These are phyloP conservation scores for Chrysolina haemoptera DNA, from an alignment of 2,888 invertebrate species.

Conservation along the genomic window DNA sequence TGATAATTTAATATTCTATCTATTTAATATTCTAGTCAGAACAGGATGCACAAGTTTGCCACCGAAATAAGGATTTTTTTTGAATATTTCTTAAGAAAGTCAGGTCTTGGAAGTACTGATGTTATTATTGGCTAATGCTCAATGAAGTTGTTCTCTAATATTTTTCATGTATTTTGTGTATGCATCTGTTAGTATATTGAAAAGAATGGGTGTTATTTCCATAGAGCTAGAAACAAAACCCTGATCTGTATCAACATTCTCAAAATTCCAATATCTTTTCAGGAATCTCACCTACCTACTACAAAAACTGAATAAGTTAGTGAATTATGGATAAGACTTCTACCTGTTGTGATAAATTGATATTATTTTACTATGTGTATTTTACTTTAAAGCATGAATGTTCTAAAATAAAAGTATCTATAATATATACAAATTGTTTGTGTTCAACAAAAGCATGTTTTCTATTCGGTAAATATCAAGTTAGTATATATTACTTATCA, in stretches of 20 bases:
- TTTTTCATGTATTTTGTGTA: neutral
- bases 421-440: slow-evolving; percentile 22
- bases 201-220: neutral
- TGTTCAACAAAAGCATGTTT: neutral
- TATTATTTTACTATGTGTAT: slow-evolving; percentile 30
- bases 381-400: slow-evolving; percentile 34
- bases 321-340: slow-evolving; percentile 20
- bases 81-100: too few species aligned
- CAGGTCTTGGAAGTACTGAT: too few species aligned
- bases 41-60: too few species aligned
- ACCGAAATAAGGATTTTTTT: neutral
- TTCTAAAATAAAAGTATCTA: slow-evolving; percentile 23
- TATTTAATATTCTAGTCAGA: too few species aligned
- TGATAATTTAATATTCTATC: too few species aligned
- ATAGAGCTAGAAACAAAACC: neutral
- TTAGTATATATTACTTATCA: too few species aligned
- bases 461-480: too few species aligned
- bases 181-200: neutral
- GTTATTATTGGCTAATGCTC: neutral
- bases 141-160: neutral
- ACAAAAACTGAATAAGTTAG: neutral
- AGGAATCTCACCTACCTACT: neutral
- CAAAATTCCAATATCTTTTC: neutral
- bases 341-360: slow-evolving; percentile 37
- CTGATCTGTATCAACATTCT: neutral